phyloP scores from a whole-genome alignment of 1,140 invertebrate species.

The Drosophila pectinifera region DNA sequence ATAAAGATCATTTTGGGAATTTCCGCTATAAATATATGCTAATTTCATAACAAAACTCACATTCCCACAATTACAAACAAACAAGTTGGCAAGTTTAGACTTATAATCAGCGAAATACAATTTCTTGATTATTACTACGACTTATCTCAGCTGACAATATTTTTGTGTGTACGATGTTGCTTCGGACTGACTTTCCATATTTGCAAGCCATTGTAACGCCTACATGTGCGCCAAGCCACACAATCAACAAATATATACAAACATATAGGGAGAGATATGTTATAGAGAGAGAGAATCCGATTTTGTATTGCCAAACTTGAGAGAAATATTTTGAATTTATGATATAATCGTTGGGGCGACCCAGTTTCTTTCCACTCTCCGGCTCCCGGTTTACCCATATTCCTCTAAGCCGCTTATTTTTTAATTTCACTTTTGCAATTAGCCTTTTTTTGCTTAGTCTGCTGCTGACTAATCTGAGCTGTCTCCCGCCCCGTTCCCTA shows the following conservation, averaged over 20 bases:
- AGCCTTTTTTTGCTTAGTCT: constrained; percentile 1
- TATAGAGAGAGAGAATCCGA: not conserved
- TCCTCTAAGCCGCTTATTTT: constrained; percentile 9
- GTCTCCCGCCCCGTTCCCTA: not conserved
- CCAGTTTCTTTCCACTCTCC: not conserved
- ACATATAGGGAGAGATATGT: not conserved
- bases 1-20: constrained; percentile 1
- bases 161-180: constrained; percentile 17
- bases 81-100: not conserved
- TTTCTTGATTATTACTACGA: constrained; percentile 13
- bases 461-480: constrained; percentile 29
- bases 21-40: constrained; percentile 21
- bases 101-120: constrained; percentile 21
- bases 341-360: constrained; percentile 3
- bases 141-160: constrained; percentile 6
- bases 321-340: constrained; percentile 11
- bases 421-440: constrained; percentile 33
- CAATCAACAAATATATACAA: constrained; percentile 1
- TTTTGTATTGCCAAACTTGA: not conserved
- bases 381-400: not conserved
- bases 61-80: not conserved
- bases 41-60: constrained; percentile 2
- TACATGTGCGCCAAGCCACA: constrained; percentile 11
- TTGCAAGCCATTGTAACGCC: constrained; percentile 66
- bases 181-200: constrained; percentile 17